Conservation (phyloP, 2,888 invertebrate genomes). For the Drosophila mettleri region DNA sequence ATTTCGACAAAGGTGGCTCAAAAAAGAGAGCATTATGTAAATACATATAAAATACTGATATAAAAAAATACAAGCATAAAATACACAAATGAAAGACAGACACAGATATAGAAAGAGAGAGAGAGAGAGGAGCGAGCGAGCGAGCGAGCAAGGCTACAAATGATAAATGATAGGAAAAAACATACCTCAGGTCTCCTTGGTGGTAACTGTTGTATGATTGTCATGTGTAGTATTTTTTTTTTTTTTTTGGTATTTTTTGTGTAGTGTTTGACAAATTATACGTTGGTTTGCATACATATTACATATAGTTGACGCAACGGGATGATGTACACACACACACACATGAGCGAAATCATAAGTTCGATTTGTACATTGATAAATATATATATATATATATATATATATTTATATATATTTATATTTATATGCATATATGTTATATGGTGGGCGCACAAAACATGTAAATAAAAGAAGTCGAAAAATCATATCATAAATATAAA, state of each 20-base stretch:
- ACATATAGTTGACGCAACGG: constrained; percentile 57
- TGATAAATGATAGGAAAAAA: constrained; percentile 74
- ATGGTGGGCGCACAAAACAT: constrained; percentile 72
- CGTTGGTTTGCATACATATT: constrained; percentile 54
- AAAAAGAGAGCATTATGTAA: constrained; percentile 9
- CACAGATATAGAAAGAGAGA: constrained; percentile 17
- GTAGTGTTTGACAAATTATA: constrained; percentile 58
- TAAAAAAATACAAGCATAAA: constrained; percentile 56
- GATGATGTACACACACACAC: constrained; percentile 48
- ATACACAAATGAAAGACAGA: constrained; percentile 45
- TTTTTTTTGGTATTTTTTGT: constrained; percentile 26
- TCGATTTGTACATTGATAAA: constrained; percentile 49
- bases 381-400: constrained; percentile 33
- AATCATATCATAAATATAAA: constrained; percentile 56
- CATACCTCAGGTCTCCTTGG: constrained; percentile 96
- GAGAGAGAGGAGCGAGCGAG: constrained; percentile 28
- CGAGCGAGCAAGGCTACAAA: constrained; percentile 69
- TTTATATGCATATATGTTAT: constrained; percentile 24
- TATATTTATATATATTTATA: constrained; percentile 21
- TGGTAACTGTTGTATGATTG: constrained; percentile 88
- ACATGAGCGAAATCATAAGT: constrained; percentile 63
- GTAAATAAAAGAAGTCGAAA: constrained; percentile 67
- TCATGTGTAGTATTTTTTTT: constrained; percentile 30
- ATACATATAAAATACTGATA: constrained; percentile 47
- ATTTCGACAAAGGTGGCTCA: constrained; percentile 53